Base-by-base conservation (phyloP, 2,888 invertebrate genomes). In the Eudasyphora cyanicolor region DNA sequence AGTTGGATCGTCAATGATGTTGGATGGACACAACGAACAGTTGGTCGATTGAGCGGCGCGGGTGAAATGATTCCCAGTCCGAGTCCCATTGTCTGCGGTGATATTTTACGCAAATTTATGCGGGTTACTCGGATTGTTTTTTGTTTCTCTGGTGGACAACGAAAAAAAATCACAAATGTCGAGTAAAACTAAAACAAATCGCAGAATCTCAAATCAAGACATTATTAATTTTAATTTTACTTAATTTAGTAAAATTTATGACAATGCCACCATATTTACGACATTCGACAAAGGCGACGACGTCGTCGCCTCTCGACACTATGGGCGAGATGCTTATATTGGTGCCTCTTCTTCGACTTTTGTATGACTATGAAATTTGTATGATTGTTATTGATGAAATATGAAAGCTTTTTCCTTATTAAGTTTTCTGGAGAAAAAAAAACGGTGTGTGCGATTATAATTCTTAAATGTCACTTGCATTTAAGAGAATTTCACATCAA, bases 201-300 rank as follows among this genome's bases (percentile, higher is more conserved):
- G 69, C 78, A 81, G 84, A 84, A 84, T 78, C 75, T 64, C 84
- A 81, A 84, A 84, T 81, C 79, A 85, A 79, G 81, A 82, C 81
- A 78, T 85, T 85, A 86, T 86, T 86, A 83, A 83, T 82, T 86
- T 87, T 87, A 87, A 87, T 87, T 86, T 86, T 42, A 82, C 82
- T 87, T 87, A 86, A 87, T 87, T 87, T 84, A 87, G 82, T 79
- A 60, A 85, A 87, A 86, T 85, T 86, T 86, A 85, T 85, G 84
- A 82, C 84, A 85, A 86, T 84, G 79, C 76, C 81, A 84, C 57
- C 17, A 64, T 38, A 3, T n/a, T 38, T 35, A 24, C 38, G 42
- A 35, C 7, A 27, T 12, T 14, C 60, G 51, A 19, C 4, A 14
- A 57, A 5, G 54, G 24, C 12, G 14, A 62, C 32, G 14, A 17